Percentiles rank a stretch among this genome's conserved stretches.
These are phyloP conservation scores for Monochamus alternatus DNA, from an alignment of 2,888 invertebrate species.

Conservation along the genomic window DNA sequence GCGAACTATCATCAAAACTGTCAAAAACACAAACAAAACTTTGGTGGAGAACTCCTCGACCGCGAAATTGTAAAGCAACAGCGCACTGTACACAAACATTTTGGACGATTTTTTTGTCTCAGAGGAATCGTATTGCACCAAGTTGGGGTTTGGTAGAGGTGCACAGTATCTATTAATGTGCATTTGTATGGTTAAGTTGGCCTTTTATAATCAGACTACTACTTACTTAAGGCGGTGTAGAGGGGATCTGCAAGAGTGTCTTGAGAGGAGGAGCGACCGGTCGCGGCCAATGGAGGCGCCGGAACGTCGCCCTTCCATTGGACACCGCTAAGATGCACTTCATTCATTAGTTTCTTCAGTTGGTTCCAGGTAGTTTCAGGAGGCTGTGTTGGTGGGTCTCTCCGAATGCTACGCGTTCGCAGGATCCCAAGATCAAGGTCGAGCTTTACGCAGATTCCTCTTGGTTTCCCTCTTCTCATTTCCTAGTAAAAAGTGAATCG, in stretches of 20 bases:
- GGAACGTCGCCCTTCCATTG: conserved; percentile 56
- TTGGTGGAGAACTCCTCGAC: conserved; percentile 65
- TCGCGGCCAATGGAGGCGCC: conserved; percentile 55
- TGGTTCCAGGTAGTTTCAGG: conserved; percentile 43
- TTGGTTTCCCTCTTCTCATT: conserved; percentile 15
- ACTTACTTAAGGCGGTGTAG: conserved; percentile 59
- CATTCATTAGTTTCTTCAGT: conserved; percentile 62
- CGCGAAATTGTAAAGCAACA: conserved; percentile 71
- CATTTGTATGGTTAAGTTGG: conserved; percentile 58
- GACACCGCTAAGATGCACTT: conserved; percentile 57
- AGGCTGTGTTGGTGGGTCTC: conserved; percentile 44
- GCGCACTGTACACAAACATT: conserved; percentile 73
- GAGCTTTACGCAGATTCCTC: conserved; percentile 39
- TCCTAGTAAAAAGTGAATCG: conserved; percentile 2
- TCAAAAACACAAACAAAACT: conserved; percentile 73
- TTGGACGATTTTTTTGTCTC: conserved; percentile 32
- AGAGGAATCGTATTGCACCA: conserved; percentile 37
- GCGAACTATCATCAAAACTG: conserved; percentile 70
- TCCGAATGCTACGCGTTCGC: conserved; percentile 34
- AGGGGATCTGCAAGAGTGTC: conserved; percentile 51
- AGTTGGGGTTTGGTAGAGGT: conserved; percentile 50
- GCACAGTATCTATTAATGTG: conserved; percentile 60
- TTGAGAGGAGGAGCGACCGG: conserved; percentile 59
- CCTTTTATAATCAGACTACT: conserved; percentile 63
- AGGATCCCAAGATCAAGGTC: conserved; percentile 57